Conservation (phyloP, 2,888 invertebrate species). For the Xanthorhoe spadicearia region DNA sequence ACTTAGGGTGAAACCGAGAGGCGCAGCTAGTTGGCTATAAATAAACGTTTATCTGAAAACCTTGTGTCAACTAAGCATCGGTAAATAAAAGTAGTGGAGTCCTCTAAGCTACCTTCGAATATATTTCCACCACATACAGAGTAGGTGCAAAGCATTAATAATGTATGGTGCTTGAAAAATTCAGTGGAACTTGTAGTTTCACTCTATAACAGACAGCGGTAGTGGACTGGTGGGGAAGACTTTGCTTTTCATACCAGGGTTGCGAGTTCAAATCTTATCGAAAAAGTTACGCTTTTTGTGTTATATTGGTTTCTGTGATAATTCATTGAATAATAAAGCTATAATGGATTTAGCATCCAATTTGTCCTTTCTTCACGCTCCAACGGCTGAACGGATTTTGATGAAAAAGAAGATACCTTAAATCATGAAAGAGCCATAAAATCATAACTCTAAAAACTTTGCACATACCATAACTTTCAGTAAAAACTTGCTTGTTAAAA, state of each 20-base stretch:
- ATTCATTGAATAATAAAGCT: background rate
- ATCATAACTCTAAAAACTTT: too few species aligned
- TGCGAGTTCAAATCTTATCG: background rate
- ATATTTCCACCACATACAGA: constrained; percentile 28
- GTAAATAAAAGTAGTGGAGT: constrained; percentile 1
- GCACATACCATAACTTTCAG: too few species aligned
- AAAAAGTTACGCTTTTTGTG: background rate
- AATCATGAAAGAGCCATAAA: too few species aligned
- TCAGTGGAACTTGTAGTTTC: constrained; percentile 36
- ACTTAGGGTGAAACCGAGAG: too few species aligned
- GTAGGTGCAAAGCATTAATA: constrained; percentile 36
- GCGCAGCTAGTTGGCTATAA: too few species aligned
- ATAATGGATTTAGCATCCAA: too few species aligned
- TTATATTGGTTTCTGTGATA: background rate
- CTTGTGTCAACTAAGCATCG: background rate
- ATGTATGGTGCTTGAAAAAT: constrained; percentile 41
- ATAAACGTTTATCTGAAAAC: background rate
- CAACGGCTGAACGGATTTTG: too few species aligned
- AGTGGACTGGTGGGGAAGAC: background rate
- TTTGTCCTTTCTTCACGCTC: too few species aligned
- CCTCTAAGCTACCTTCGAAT: constrained; percentile 4
- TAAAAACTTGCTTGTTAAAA: too few species aligned
- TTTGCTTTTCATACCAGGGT: background rate
- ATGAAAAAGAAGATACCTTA: too few species aligned
- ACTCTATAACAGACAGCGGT: background rate